A percentile compares a stretch with the other conserved stretches of the same genome.
These are phyloP conservation scores for Leptonema lineaticorne DNA, from an alignment of 1,140 invertebrate genomes.

Conservation along the genomic window DNA sequence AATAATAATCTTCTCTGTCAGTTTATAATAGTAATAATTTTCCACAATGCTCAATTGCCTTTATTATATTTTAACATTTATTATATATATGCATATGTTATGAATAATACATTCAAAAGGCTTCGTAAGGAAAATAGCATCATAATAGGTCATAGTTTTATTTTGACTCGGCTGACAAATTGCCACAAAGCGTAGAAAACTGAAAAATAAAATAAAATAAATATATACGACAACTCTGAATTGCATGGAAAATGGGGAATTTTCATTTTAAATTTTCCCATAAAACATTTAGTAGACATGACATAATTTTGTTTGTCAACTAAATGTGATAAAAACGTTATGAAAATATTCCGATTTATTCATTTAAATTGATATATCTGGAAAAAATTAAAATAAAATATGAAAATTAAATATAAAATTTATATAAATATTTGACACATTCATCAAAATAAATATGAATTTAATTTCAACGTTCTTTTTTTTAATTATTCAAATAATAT, in stretches of 20 bases:
- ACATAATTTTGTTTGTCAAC: too few species aligned
- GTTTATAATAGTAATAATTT: conserved; percentile 4
- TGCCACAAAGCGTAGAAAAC: not conserved
- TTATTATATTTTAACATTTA: not conserved
- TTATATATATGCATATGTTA: not conserved
- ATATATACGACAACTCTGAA: not conserved
- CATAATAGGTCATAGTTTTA: conserved; percentile 17
- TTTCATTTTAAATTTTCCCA: too few species aligned
- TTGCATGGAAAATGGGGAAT: too few species aligned
- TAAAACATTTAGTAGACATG: too few species aligned
- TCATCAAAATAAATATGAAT: too few species aligned
- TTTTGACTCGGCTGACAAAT: conserved; percentile 9
- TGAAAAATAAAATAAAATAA: not conserved
- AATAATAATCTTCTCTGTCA: not conserved
- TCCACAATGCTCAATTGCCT: not conserved
- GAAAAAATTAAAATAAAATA: too few species aligned
- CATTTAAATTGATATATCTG: not conserved
- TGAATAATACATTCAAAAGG: conserved; percentile 7
- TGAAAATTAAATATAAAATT: too few species aligned
- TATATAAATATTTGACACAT: too few species aligned
- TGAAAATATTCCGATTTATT: not conserved
- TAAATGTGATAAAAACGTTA: too few species aligned
- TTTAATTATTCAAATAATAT: too few species aligned
- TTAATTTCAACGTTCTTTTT: too few species aligned
- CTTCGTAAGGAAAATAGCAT: conserved; percentile 4